These are phyloP conservation scores for Xenus cinereus DNA, from an alignment of 2,113 vertebrate genomes.

Conservation along the genomic window DNA sequence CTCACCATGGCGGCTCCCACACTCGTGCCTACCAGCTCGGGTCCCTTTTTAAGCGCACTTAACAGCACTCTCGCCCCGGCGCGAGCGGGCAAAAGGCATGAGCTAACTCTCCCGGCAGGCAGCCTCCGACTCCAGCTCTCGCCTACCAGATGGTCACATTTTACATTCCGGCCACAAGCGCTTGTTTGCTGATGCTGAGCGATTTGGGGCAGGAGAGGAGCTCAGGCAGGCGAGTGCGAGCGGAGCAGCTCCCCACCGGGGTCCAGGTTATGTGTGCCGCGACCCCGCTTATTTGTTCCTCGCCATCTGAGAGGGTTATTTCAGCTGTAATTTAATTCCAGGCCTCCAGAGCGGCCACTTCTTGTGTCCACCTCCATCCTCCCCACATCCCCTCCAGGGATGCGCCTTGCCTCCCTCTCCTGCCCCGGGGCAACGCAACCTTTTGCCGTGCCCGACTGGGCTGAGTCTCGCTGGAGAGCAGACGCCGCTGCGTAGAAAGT, in stretches of 20 bases:
- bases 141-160: background rate
- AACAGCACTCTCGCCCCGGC: background rate
- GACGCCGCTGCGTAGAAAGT: background rate
- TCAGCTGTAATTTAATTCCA: background rate
- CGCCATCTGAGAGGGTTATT: background rate
- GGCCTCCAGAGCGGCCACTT: background rate
- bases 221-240: background rate
- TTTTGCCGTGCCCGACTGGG: fast-evolving
- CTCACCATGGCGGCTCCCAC: background rate
- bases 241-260: background rate
- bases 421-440: background rate
- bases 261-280: background rate
- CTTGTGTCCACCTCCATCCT: background rate
- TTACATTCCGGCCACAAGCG: background rate
- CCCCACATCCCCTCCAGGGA: fast-evolving
- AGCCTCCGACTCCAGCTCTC: background rate
- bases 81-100: background rate
- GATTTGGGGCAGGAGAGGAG: background rate
- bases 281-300: background rate
- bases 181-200: background rate
- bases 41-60: background rate
- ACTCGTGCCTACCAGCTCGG: background rate
- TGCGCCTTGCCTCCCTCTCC: background rate
- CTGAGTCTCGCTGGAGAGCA: background rate
- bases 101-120: background rate